Conservation (phyloP, 2,888 invertebrate genomes). For the Acholoe squamosa region DNA sequence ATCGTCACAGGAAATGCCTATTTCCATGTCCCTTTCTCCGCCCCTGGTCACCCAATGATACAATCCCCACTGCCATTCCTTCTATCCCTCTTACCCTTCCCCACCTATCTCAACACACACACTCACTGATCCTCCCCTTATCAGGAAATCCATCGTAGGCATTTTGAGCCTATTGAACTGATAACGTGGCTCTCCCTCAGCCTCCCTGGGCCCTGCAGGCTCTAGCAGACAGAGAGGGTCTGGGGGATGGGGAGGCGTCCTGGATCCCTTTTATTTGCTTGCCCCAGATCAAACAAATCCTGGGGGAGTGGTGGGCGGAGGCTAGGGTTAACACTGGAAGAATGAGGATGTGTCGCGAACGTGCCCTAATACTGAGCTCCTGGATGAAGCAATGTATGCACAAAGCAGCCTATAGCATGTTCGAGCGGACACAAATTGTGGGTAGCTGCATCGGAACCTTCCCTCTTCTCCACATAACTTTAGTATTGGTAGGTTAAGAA, state of each 20-base stretch:
- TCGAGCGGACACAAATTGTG: too few relatives aligned
- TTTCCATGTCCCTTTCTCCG: background rate
- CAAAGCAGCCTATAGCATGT: too few relatives aligned
- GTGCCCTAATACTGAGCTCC: background rate
- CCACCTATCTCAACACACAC: background rate
- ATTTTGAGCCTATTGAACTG: background rate
- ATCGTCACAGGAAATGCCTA: background rate
- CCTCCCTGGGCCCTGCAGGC: too few relatives aligned
- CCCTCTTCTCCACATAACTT: too few relatives aligned
- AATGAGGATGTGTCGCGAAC: background rate
- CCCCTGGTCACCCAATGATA: background rate
- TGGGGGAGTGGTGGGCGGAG: background rate
- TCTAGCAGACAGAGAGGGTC: too few relatives aligned
- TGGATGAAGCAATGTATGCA: background rate
- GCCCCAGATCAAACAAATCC: background rate
- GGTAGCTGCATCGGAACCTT: too few relatives aligned
- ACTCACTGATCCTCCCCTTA: background rate
- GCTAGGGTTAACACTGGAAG: background rate
- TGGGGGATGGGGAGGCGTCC: background rate
- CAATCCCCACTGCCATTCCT: too few relatives aligned
- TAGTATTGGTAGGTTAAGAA: too few relatives aligned
- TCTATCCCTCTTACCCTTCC: too few relatives aligned
- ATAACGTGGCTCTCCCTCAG: background rate
- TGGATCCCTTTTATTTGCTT: constrained; percentile 9
- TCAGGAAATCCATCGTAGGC: background rate